phyloP scores from a whole-genome alignment of 2,797 vertebrate genomes.

The Etheostoma nigrum region DNA sequence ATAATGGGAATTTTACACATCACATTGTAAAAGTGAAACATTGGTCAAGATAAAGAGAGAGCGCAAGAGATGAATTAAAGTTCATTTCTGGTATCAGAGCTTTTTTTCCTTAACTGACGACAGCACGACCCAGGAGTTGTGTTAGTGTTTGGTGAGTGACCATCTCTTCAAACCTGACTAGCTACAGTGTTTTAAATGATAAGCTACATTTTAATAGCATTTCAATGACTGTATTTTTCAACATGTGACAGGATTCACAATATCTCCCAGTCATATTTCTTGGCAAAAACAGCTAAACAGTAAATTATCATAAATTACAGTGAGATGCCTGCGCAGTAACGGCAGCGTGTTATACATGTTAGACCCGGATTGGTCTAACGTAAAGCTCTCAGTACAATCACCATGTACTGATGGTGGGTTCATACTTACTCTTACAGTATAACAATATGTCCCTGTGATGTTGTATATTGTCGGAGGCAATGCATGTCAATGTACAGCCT shows the following conservation, averaged over 20 bases:
- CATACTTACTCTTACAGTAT: not conserved
- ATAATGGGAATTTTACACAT: not conserved
- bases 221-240: conserved; percentile 9
- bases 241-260: not conserved
- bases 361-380: not conserved
- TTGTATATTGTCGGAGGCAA: not conserved
- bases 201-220: not conserved
- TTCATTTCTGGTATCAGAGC: not conserved
- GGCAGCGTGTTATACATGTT: not conserved
- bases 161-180: not conserved
- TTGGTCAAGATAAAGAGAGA: not conserved
- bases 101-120: conserved; percentile 3
- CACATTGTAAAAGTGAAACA: not conserved
- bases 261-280: not conserved
- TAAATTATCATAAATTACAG: not conserved
- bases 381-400: not conserved
- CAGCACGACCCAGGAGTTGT: not conserved
- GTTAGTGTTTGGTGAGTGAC: not conserved
- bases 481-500: not conserved
- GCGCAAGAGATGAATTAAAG: not conserved
- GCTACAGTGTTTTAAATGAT: not conserved
- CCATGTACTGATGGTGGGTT: not conserved
- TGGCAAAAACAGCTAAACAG: not conserved
- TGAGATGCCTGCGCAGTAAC: not conserved
- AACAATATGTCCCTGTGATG: not conserved